Evolutionary conservation across 2,888 invertebrate species (phyloP).

Genomic region (Sarcophaga carnaria): DNA sequence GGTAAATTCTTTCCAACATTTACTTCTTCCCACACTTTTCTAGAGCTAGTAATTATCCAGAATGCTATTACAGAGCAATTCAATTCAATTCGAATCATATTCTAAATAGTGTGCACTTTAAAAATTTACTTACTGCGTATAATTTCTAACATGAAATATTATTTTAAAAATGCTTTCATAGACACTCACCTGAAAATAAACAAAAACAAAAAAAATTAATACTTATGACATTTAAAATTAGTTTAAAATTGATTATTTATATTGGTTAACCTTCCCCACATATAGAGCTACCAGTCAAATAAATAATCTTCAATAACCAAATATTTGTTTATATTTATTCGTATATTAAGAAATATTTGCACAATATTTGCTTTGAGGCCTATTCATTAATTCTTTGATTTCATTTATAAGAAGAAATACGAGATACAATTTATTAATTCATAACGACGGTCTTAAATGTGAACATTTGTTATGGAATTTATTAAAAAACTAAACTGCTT

Average conservation of each 20-base stretch:
- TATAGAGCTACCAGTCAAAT: too few relatives aligned
- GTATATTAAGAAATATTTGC: background rate
- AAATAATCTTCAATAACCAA: background rate
- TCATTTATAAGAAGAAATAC: background rate
- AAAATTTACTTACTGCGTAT: slow-evolving; percentile 7
- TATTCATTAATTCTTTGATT: slow-evolving; percentile 28
- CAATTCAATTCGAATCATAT: too few relatives aligned
- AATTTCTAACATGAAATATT: background rate
- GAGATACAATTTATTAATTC: background rate
- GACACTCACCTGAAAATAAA: slow-evolving; percentile 10
- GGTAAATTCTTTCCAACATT: too few relatives aligned
- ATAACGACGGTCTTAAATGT: too few relatives aligned
- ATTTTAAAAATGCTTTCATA: background rate
- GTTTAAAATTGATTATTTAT: background rate
- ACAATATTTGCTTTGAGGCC: slow-evolving; percentile 3
- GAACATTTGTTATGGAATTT: too few relatives aligned
- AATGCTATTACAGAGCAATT: too few relatives aligned
- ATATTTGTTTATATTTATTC: background rate
- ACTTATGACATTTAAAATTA: background rate
- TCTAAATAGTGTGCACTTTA: too few relatives aligned
- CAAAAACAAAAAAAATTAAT: background rate
- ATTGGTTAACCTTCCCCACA: background rate
- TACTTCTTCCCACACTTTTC: too few relatives aligned
- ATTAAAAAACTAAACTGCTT: too few relatives aligned
- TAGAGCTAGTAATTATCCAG: too few relatives aligned